phyloP scores from a whole-genome alignment of 2,113 vertebrate species.

The Aspiorhynchus laticeps region DNA sequence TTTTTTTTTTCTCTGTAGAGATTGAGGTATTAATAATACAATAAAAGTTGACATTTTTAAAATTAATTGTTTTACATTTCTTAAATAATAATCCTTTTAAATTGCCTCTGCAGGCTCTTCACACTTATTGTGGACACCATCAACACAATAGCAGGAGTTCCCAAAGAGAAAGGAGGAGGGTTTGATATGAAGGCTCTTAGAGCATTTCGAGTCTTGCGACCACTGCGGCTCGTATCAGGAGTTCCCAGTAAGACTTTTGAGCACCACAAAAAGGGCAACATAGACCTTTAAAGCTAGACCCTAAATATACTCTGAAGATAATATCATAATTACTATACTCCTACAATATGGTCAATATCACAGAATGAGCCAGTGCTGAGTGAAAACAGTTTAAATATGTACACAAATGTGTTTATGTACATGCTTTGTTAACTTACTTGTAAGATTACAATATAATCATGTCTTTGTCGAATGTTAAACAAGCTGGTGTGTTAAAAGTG shows the following conservation, averaged over 20 bases:
- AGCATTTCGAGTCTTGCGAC: conserved; percentile 93
- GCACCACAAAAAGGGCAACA: background rate
- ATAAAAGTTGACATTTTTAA: background rate
- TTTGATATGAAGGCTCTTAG: conserved; percentile 96
- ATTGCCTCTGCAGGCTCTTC: conserved; percentile 80
- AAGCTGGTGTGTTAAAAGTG: background rate
- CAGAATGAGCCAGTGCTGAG: no score
- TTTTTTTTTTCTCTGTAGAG: background rate
- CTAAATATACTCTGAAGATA: no score
- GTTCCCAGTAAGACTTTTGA: conserved; percentile 87
- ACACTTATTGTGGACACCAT: conserved; percentile 89
- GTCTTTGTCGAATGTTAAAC: background rate
- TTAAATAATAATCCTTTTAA: background rate
- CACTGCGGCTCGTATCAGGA: conserved; percentile 93
- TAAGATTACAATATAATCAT: background rate
- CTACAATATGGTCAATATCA: no score
- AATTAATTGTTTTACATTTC: background rate
- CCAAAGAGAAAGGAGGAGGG: conserved; percentile 86
- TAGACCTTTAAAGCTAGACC: background rate
- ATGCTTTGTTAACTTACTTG: background rate
- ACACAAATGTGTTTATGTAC: no score
- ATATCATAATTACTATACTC: no score
- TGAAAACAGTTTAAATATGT: no score
- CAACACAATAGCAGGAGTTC: conserved; percentile 81
- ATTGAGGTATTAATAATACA: background rate